Evolutionary conservation across 2,797 vertebrate species (phyloP).

Genomic region (Pelodytes ibericus): DNA sequence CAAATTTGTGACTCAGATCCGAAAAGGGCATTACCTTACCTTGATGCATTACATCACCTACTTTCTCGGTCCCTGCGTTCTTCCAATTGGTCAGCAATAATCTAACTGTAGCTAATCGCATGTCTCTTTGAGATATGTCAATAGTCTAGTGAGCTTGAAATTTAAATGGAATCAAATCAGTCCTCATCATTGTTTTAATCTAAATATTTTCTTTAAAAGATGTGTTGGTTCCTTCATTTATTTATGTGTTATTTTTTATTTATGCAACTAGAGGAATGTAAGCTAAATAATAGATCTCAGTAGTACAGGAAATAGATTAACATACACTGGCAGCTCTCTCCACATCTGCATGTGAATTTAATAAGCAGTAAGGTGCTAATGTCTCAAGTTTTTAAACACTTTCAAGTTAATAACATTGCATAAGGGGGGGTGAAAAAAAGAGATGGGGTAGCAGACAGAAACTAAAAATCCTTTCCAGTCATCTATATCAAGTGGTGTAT

Average conservation of each 20-base stretch:
- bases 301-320: background rate
- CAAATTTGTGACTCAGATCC: too few relatives aligned
- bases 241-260: background rate
- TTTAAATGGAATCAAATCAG: conserved; percentile 25
- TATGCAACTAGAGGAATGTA: background rate
- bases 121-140: conserved; percentile 31
- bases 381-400: background rate
- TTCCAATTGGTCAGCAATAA: too few relatives aligned
- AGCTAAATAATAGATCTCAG: background rate
- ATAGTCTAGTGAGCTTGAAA: conserved; percentile 16
- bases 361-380: background rate
- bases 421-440: too few relatives aligned
- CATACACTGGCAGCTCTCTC: background rate
- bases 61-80: too few relatives aligned
- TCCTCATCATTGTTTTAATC: background rate
- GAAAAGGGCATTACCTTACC: too few relatives aligned
- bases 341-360: background rate
- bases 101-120: conserved; percentile 43
- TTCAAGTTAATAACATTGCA: too few relatives aligned
- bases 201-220: background rate
- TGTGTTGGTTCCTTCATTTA: background rate
- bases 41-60: too few relatives aligned
- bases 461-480: too few relatives aligned
- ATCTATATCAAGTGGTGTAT: too few relatives aligned
- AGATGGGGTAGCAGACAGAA: too few relatives aligned